Evolutionary conservation across 1,140 invertebrate species (phyloP), one percentile per base, ranked within the genome.

Genomic region (Aplysia californica): DNA sequence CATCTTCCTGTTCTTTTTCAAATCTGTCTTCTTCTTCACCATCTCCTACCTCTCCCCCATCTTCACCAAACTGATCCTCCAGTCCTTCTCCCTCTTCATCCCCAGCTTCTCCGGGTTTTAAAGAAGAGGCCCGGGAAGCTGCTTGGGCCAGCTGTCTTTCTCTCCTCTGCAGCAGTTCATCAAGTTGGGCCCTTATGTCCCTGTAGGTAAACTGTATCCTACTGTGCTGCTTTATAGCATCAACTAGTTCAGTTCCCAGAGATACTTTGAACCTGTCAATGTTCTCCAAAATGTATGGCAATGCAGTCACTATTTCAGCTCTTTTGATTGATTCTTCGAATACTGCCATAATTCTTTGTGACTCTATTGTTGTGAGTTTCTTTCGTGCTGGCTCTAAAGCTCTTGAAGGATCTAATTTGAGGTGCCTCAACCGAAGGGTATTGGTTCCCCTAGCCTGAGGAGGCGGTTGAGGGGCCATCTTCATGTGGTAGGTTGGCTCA

Each of bases 281-380:
- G 74, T 89, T 87, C 39, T 86, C 69, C 23, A 89, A 70, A 36
- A 90, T 81, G 55, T 75, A 85, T 1, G 89, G 89, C 20, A 89
- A 69, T n/a, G 85, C 61, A 1, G 84, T 81, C 6, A 89, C 79
- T 18, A 90, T 79, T 73, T 89, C 86, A 23, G 78, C 80, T 76
- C 85, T 82, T 55, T 78, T 79, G 31, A 88, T 87, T 6, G 84
- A 85, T 39, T 89, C 87, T 33, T 87, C 86, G 81, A 89, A 85
- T 4, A 89, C 89, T n/a, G 85, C 81, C 88, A 90, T 89, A 10
- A 90, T 82, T 55, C 89, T 76, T 64, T 90, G 88, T 0, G 89
- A 80, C 79, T 90, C 89, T 71, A 90, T 79, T 10, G 88, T 87
- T 15, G 87, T 75, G 41, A 90, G 80, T 66, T 89, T 90, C 75